These are phyloP conservation scores for Ctenodactylus gundi DNA, from an alignment of 2,113 vertebrate genomes.

Conservation along the genomic window DNA sequence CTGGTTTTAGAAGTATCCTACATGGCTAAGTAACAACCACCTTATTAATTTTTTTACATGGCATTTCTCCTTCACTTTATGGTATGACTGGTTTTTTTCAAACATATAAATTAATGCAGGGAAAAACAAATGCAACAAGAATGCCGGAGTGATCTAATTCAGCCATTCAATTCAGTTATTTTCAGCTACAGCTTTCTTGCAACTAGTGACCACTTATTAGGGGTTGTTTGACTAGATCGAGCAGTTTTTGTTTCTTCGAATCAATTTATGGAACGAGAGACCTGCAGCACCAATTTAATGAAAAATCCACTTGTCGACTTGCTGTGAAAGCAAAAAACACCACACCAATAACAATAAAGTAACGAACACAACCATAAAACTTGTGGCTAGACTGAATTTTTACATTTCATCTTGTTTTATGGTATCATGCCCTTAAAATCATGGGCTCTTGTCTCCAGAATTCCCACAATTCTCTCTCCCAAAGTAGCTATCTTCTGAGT, in stretches of 20 bases:
- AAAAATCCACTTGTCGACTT: neutral
- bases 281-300: neutral
- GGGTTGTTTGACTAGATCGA: neutral
- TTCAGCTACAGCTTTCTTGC: neutral
- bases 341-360: neutral
- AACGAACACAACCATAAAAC: neutral
- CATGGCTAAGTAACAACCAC: neutral
- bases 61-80: neutral
- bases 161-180: rapidly evolving
- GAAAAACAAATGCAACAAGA: neutral
- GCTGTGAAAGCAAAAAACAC: neutral
- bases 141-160: neutral
- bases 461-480: neutral
- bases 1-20: neutral
- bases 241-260: neutral
- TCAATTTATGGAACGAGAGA: neutral
- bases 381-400: neutral
- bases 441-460: neutral
- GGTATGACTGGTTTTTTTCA: neutral
- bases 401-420: neutral
- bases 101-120: neutral
- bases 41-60: neutral
- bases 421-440: neutral
- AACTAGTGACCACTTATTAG: neutral
- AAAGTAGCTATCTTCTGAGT: neutral